Percentiles rank a stretch among this genome's conserved stretches.
Evolutionary conservation across 2,113 vertebrate species (phyloP).

Genomic region (Propithecus coquereli): DNA sequence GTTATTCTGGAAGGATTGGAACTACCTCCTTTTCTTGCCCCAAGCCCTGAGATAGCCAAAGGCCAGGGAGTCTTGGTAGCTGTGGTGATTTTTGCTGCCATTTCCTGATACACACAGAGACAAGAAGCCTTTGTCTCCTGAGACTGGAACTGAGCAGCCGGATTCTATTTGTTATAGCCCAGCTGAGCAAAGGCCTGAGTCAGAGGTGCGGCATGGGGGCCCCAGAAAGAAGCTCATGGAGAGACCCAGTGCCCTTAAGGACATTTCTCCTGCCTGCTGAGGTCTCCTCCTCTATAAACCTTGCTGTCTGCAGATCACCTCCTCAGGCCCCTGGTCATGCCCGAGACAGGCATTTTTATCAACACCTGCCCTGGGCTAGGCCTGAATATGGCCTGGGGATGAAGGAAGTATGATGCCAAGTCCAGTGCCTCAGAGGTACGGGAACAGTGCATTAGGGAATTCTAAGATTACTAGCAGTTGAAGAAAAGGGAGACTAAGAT

Average conservation of each 20-base stretch:
- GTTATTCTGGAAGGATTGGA: not conserved
- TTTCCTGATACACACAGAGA: conserved; percentile 57
- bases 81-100: not conserved
- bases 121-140: conserved; percentile 41
- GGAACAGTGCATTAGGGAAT: not conserved
- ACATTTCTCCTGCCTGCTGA: not conserved
- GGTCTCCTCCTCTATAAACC: not conserved
- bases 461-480: not conserved
- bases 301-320: not conserved
- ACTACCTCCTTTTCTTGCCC: not conserved
- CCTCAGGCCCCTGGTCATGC: not conserved
- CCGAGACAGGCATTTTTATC: not conserved
- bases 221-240: not conserved
- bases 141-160: not conserved
- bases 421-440: not conserved
- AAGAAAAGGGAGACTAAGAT: not conserved
- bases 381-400: not conserved
- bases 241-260: not conserved
- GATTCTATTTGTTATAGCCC: not conserved
- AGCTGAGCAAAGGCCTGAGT: not conserved
- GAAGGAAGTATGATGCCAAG: not conserved
- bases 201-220: not conserved
- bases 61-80: not conserved
- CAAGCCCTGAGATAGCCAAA: not conserved
- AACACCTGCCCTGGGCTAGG: not conserved